Conservation (phyloP, 1,140 invertebrate species). For the Rhagoletis zephyria region DNA sequence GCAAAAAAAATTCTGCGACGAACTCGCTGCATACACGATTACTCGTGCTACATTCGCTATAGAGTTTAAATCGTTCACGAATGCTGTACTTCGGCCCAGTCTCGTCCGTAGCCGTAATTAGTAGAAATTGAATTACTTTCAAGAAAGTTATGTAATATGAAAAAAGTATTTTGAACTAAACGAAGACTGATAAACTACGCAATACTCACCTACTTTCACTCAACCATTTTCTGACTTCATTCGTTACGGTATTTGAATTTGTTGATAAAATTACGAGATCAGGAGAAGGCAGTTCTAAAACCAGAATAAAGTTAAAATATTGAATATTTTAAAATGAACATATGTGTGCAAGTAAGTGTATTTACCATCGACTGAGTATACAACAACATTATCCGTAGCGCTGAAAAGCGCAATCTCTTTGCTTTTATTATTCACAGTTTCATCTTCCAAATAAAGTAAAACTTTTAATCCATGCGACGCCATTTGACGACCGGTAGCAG, state of each 20-base stretch:
- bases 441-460: constrained; percentile 79
- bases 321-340: background rate
- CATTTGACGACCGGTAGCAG: constrained; percentile 85
- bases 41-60: too few species aligned
- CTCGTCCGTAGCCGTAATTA: too few species aligned
- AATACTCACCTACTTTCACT: constrained; percentile 75
- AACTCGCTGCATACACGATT: too few species aligned
- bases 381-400: constrained; percentile 68
- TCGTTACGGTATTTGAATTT: constrained; percentile 66
- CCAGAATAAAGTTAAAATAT: background rate
- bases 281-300: constrained; percentile 67
- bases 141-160: too few species aligned
- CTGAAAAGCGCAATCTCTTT: constrained; percentile 71
- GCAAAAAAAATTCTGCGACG: too few species aligned
- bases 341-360: background rate
- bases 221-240: constrained; percentile 77
- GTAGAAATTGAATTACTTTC: too few species aligned
- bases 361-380: constrained; percentile 68
- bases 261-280: constrained; percentile 73
- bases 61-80: too few species aligned
- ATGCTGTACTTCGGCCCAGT: too few species aligned
- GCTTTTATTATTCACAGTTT: constrained; percentile 72
- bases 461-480: constrained; percentile 86
- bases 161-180: too few species aligned
- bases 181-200: background rate